A percentile compares a stretch with the other conserved stretches of the same genome.
These are phyloP conservation scores for Zaprionus lineosus DNA, from an alignment of 2,888 invertebrate genomes.

Conservation along the genomic window DNA sequence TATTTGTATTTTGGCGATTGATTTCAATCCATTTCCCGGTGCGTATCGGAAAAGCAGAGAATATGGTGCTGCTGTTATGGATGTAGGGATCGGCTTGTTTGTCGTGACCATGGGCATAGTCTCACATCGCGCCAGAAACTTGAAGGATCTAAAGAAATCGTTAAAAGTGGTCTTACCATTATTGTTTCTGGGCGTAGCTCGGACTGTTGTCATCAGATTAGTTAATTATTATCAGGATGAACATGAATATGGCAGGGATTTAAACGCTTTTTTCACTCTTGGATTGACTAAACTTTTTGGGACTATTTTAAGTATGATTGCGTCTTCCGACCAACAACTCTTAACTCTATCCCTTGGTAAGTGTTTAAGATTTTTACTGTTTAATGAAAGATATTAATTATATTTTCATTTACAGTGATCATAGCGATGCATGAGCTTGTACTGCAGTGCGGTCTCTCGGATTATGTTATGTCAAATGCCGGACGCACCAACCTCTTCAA, in stretches of 20 bases:
- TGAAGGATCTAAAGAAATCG: conserved; percentile 59
- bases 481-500: conserved; percentile 85
- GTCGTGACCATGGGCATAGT: conserved; percentile 91
- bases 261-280: conserved; percentile 99
- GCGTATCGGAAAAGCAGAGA: conserved; percentile 93
- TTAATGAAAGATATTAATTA: too few relatives aligned
- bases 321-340: conserved; percentile 65
- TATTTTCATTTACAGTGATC: conserved; percentile 79
- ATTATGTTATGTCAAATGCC: conserved; percentile 87
- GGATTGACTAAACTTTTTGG: conserved; percentile 91
- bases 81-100: conserved; percentile 95
- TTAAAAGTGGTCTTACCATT: conserved; percentile 81
- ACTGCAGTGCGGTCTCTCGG: conserved; percentile 86
- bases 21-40: conserved; percentile 93
- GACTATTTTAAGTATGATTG: conserved; percentile 82
- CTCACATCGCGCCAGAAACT: conserved; percentile 83
- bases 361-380: conserved; percentile 25
- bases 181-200: conserved; percentile 85
- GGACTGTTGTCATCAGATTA: conserved; percentile 86
- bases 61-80: conserved; percentile 96
- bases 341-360: conserved; percentile 82
- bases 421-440: conserved; percentile 87
- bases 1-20: conserved; percentile 95
- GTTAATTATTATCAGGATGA: conserved; percentile 93
- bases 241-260: conserved; percentile 97